Evolutionary conservation across 1,140 invertebrate species (phyloP).

Genomic region (Leptinotarsa defecta): DNA sequence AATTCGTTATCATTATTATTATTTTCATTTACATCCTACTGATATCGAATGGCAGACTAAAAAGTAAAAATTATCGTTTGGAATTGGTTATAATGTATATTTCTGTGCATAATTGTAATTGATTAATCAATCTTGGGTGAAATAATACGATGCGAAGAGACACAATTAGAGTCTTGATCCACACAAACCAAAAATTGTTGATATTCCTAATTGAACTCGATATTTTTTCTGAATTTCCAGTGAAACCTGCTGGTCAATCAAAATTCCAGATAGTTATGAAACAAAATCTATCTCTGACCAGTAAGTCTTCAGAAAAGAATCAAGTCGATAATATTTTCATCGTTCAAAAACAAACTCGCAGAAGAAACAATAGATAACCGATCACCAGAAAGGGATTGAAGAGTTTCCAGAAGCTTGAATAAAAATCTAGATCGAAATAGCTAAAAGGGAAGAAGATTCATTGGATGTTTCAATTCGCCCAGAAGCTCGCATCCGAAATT

Average conservation of each 20-base stretch:
- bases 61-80: no score
- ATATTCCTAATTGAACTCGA: no score
- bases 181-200: neutral
- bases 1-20: no score
- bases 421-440: neutral
- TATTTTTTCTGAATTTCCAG: constrained; percentile 5
- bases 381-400: neutral
- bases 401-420: neutral
- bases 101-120: no score
- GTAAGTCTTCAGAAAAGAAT: neutral
- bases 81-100: no score
- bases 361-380: constrained; percentile 17
- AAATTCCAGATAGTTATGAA: constrained; percentile 22
- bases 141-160: no score
- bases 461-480: neutral
- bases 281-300: neutral
- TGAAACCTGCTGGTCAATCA: neutral
- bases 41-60: no score
- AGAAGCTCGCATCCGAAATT: neutral
- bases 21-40: no score
- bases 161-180: neutral
- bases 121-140: no score
- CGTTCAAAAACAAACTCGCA: constrained; percentile 20
- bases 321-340: neutral
- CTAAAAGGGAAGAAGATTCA: neutral